Base-by-base conservation (phyloP, 1,140 invertebrate species). In the Meloidogyne hapla region DNA sequence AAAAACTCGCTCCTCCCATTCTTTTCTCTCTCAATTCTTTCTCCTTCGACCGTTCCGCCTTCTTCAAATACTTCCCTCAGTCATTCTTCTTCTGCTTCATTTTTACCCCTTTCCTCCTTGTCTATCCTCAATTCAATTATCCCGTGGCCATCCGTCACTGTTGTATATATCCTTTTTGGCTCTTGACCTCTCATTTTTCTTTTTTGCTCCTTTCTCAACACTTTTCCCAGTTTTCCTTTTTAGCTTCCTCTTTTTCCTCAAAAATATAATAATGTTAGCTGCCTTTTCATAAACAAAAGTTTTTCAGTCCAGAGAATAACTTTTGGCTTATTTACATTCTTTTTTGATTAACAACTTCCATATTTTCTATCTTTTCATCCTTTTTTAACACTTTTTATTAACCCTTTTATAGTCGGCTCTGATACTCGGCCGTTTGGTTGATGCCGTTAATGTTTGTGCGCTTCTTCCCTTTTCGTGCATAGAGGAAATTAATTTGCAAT, bases 161-260 rank as follows among this genome's bases (percentile, higher is more conserved):
- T 56, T 56, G 2, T 56, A n/a, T n/a, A n/a, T n/a, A 5, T 21
- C 18, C 48, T 18, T n/a, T 56, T 56, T n/a, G n/a, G 48, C 48
- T 56, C 48, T 56, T 56, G 48, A 56, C 48, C 48, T 56, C 48
- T 56, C 48, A 56, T 56, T 56, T 56, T 56, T 21, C n/a, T 56
- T 56, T 56, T 56, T 56, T n/a, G n/a, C 48, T 56, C n/a, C n/a
- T 56, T 56, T 56, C 48, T 56, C 48, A 56, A 56, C 48, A 56
- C 48, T 56, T 56, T 33, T 56, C 18, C 18, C 18, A 56, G n/a
- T n/a, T n/a, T 56, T 56, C 48, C n/a, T 56, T 21, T 56, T 56
- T n/a, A 56, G 48, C 18, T 56, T 56, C 12, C 18, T 18, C n/a
- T 56, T 45, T 45, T 45, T 1, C 42, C 18, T 6, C 9, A 42